phyloP scores from a whole-genome alignment of 2,797 vertebrate genomes.

The Agapornis canus region DNA sequence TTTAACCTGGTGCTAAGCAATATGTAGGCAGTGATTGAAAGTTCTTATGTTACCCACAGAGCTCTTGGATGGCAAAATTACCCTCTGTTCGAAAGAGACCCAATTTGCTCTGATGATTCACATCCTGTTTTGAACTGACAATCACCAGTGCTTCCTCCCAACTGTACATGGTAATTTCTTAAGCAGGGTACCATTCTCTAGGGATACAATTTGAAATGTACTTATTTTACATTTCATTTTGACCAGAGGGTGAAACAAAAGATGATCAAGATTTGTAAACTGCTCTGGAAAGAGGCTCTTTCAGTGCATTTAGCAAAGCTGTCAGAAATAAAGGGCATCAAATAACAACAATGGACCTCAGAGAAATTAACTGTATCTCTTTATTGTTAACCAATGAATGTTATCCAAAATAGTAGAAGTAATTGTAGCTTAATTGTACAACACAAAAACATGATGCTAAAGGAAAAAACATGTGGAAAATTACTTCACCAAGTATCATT shows the following conservation, averaged over 20 bases:
- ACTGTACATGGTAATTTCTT: neutral
- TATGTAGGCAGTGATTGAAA: slow-evolving; percentile 34
- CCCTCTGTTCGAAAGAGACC: neutral
- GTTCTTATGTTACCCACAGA: neutral
- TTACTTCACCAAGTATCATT: slow-evolving; percentile 66
- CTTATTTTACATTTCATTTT: neutral
- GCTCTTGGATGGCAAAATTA: neutral
- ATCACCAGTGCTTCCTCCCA: slow-evolving; percentile 23
- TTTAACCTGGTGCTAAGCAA: neutral
- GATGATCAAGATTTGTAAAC: neutral
- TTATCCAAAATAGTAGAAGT: slow-evolving; percentile 85
- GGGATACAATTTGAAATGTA: neutral
- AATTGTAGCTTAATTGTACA: slow-evolving; percentile 82
- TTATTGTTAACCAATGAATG: slow-evolving; percentile 88
- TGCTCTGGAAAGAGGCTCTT: neutral
- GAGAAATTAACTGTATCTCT: slow-evolving; percentile 81
- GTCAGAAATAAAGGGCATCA: slow-evolving; percentile 50
- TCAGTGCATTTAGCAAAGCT: neutral
- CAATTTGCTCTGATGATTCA: slow-evolving; percentile 15
- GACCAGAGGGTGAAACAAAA: slow-evolving; percentile 1
- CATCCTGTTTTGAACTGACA: slow-evolving; percentile 37
- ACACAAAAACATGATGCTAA: slow-evolving; percentile 80
- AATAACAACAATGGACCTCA: slow-evolving; percentile 80
- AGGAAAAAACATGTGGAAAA: slow-evolving; percentile 73
- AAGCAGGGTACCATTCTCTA: neutral